These are phyloP conservation scores for Toxotes lorentzi DNA, from an alignment of 2,797 vertebrate genomes.

Conservation along the genomic window DNA sequence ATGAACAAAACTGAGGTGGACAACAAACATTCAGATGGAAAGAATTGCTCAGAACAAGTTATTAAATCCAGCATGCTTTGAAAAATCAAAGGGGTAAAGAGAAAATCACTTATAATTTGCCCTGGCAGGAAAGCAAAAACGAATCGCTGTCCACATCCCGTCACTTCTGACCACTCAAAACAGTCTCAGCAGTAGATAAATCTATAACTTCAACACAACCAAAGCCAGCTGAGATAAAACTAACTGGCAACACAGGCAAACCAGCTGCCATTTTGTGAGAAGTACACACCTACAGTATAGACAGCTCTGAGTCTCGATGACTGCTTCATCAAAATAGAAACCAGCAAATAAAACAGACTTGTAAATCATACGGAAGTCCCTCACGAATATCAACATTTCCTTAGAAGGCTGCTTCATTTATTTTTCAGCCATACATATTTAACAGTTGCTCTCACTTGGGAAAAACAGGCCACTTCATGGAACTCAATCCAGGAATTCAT, in stretches of 20 bases:
- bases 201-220: constrained; percentile 42
- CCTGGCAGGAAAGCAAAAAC: constrained; percentile 41
- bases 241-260: constrained; percentile 15
- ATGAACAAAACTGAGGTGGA: constrained; percentile 23
- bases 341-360: constrained; percentile 72
- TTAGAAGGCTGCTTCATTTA: constrained; percentile 77
- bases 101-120: constrained; percentile 45
- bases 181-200: constrained; percentile 41
- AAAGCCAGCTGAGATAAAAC: constrained; percentile 31
- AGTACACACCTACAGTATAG: constrained; percentile 36
- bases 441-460: constrained; percentile 74
- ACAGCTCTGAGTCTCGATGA: constrained; percentile 28
- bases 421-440: constrained; percentile 81
- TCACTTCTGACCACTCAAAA: constrained; percentile 45
- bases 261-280: constrained; percentile 47
- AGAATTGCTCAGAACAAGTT: constrained; percentile 37
- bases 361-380: constrained; percentile 67
- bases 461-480: constrained; percentile 74
- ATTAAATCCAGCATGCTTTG: constrained; percentile 47
- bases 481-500: constrained; percentile 80
- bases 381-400: constrained; percentile 75
- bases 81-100: constrained; percentile 34
- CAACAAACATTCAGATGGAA: constrained; percentile 29
- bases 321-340: constrained; percentile 62
- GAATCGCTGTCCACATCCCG: constrained; percentile 28